These are phyloP conservation scores for Oscheius sp. DNA, from an alignment of 2,888 invertebrate genomes.

Conservation along the genomic window DNA sequence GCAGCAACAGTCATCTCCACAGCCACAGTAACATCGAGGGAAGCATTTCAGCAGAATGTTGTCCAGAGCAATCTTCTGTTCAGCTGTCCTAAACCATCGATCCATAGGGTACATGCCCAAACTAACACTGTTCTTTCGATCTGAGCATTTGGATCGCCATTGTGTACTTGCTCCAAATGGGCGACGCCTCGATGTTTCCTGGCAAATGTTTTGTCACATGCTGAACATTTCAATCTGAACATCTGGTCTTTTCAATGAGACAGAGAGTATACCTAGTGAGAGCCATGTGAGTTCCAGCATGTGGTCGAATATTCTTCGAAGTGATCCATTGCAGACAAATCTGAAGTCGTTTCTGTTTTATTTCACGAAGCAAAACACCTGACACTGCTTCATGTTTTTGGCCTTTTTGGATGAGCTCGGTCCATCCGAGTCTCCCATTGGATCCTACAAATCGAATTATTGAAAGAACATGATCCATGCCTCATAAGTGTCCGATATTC, in stretches of 20 bases:
- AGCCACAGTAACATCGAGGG: neutral
- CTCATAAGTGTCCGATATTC: too few species aligned
- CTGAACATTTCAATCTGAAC: conserved; percentile 6
- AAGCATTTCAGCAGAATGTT: neutral
- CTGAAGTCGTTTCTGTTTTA: neutral
- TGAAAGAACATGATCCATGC: too few species aligned
- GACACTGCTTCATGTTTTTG: neutral
- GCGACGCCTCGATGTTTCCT: neutral
- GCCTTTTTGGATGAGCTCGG: neutral
- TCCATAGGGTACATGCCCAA: neutral
- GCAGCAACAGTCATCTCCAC: neutral
- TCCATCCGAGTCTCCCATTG: neutral
- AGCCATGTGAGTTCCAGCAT: conserved; percentile 1
- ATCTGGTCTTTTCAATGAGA: neutral
- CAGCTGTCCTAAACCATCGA: neutral
- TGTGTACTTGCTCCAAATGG: conserved; percentile 2
- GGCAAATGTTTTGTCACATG: conserved; percentile 1
- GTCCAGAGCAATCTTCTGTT: neutral
- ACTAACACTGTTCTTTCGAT: conserved; percentile 9
- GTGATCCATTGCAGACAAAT: conserved; percentile 17
- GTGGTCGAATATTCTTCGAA: neutral
- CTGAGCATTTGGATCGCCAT: neutral
- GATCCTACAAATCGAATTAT: too few species aligned
- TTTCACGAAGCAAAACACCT: too few species aligned
- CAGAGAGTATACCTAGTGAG: neutral